Evolutionary conservation across 2,888 invertebrate genomes (phyloP).

Genomic region (Cybosia mesomella): DNA sequence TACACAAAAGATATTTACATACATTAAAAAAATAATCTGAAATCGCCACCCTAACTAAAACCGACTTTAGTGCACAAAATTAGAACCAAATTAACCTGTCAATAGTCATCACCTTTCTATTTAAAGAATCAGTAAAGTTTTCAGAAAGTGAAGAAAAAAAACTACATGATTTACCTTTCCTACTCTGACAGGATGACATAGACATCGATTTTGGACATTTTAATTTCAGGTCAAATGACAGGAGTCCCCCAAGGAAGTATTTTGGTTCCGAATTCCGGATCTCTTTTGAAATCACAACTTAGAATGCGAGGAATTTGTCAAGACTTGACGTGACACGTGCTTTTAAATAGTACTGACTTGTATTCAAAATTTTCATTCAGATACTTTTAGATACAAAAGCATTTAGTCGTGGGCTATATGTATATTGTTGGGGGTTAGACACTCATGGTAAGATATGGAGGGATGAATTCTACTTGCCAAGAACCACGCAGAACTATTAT

Average conservation of each 20-base stretch:
- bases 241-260: conserved; percentile 67
- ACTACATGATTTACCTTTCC: conserved; percentile 69
- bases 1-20: neutral
- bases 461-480: neutral
- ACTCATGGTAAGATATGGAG: neutral
- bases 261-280: conserved; percentile 64
- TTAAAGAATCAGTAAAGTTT: conserved; percentile 49
- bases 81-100: conserved; percentile 69
- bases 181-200: conserved; percentile 68
- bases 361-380: conserved; percentile 22
- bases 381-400: conserved; percentile 29
- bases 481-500: too few relatives aligned
- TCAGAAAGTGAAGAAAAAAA: conserved; percentile 57
- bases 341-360: conserved; percentile 47
- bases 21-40: neutral
- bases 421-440: neutral
- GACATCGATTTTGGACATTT: conserved; percentile 82
- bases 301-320: conserved; percentile 67
- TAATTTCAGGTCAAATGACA: conserved; percentile 85
- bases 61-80: conserved; percentile 51
- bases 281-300: conserved; percentile 53
- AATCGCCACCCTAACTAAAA: conserved; percentile 19
- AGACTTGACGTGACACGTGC: conserved; percentile 60
- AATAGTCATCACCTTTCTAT: conserved; percentile 57
- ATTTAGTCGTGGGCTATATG: neutral